Base-by-base conservation (phyloP, 2,797 vertebrate genomes). In the Mormyrops boulengeri region DNA sequence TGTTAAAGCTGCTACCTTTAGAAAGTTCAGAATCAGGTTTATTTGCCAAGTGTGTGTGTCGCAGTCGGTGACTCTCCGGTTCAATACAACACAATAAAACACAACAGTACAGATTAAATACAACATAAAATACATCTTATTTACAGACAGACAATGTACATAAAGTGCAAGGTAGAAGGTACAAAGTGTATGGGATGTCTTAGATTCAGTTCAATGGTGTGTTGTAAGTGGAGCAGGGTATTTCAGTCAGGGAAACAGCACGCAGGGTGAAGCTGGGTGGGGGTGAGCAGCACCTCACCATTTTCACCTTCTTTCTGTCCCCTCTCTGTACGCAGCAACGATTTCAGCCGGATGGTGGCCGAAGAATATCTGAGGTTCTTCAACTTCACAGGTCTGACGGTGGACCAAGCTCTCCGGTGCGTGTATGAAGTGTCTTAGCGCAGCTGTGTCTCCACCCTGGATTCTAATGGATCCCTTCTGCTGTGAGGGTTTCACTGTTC, bases 321-420 rank as follows among this genome's bases (percentile, higher is more conserved):
- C 44, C 44, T 62, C 5, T 82, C 0, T 95, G 93, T 91, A 93
- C 87, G 6, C 92, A 99, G 98, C 94, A 99, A 99, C 0, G 97
- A 99, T 52, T 99, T 99, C 95, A 99, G 97, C 93, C 97, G 95
- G 93, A 96, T 98, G 95, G 98, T 99, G 53, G 98, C 98, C 1
- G 97, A 97, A 57, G 98, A 99, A 86, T 99, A 99, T 92, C 97
- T 99, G 90, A 96, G 95, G 91, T 95, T 98, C 94, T 99, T 99
- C 17, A 95, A 97, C 95, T 98, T 99, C 94, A 95, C 94, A 0
- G 97, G 97, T 19, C 96, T 98, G 96, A 97, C 93, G 89, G 93
- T 99, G 92, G 98, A 99, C 93, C 98, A 98, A 92, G 97, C 98
- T 1, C 96, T 99, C 93, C 97, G 98, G 98, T 99, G 91, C 94